Percentiles rank a stretch among this genome's conserved stretches.
phyloP scores from a whole-genome alignment of 2,888 invertebrate species.

The Frankliniella intonsa region DNA sequence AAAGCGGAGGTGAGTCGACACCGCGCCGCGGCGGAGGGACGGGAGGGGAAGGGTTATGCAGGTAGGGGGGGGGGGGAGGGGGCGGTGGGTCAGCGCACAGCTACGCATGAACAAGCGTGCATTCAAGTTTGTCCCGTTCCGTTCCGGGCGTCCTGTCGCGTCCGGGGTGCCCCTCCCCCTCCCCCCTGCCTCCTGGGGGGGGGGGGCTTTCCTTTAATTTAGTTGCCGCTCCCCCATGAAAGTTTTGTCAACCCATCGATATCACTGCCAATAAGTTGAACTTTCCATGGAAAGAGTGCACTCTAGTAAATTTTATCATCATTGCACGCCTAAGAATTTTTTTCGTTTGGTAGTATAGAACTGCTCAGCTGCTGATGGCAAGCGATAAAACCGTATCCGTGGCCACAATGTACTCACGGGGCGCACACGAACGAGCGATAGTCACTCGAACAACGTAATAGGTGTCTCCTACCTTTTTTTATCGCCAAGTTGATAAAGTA shows the following conservation, averaged over 20 bases:
- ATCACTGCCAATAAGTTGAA: too few species aligned
- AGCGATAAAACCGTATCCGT: too few species aligned
- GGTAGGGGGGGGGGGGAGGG: neutral
- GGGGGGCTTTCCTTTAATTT: too few species aligned
- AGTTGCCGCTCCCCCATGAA: too few species aligned
- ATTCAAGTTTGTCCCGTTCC: conserved; percentile 25
- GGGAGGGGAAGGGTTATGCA: neutral
- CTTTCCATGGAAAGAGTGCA: too few species aligned
- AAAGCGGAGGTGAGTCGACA: neutral
- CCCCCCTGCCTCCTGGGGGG: neutral
- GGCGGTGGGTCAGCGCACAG: neutral
- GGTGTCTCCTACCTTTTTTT: neutral
- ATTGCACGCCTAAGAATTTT: too few species aligned
- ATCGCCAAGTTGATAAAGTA: neutral
- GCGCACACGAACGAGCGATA: too few species aligned
- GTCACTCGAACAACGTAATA: neutral
- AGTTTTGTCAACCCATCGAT: too few species aligned
- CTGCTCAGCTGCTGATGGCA: too few species aligned
- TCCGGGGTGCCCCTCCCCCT: conserved; percentile 6
- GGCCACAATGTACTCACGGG: too few species aligned
- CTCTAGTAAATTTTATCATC: too few species aligned
- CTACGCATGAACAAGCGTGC: conserved; percentile 24
- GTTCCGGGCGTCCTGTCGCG: conserved; percentile 17
- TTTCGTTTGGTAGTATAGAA: too few species aligned
- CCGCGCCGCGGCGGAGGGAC: neutral